Conservation (phyloP, 2,113 vertebrate genomes). For the Sander lucioperca region DNA sequence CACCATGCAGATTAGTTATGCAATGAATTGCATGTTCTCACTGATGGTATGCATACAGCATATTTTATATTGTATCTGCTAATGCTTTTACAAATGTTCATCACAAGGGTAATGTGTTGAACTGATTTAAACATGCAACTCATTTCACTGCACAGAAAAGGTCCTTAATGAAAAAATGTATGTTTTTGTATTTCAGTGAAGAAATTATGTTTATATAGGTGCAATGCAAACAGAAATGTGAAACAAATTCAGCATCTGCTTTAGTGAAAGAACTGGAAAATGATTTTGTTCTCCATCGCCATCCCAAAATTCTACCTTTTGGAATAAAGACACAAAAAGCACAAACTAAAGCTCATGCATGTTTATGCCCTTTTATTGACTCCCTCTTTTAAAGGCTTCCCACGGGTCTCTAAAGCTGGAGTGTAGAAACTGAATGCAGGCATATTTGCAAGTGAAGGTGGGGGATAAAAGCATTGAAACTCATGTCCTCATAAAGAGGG, state of each 20-base stretch:
- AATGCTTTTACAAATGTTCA: constrained; percentile 11
- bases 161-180: neutral
- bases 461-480: constrained; percentile 83
- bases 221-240: neutral
- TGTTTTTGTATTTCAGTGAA: neutral
- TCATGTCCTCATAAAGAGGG: constrained; percentile 85
- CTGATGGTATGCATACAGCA: neutral
- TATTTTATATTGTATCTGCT: constrained; percentile 16
- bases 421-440: constrained; percentile 74
- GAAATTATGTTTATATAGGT: neutral
- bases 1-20: neutral
- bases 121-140: neutral
- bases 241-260: neutral
- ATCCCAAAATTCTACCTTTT: constrained; percentile 48
- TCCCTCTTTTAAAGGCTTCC: constrained; percentile 81
- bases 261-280: constrained; percentile 10
- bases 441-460: constrained; percentile 81
- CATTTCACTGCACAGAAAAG: neutral
- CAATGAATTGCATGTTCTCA: neutral
- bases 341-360: constrained; percentile 78
- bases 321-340: constrained; percentile 64
- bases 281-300: constrained; percentile 22
- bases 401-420: constrained; percentile 74
- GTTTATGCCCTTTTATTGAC: constrained; percentile 82
- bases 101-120: neutral